Percentiles rank a stretch among this genome's conserved stretches.
Evolutionary conservation across 2,888 invertebrate species (phyloP).

Genomic region (Rugalucina vietnamica): DNA sequence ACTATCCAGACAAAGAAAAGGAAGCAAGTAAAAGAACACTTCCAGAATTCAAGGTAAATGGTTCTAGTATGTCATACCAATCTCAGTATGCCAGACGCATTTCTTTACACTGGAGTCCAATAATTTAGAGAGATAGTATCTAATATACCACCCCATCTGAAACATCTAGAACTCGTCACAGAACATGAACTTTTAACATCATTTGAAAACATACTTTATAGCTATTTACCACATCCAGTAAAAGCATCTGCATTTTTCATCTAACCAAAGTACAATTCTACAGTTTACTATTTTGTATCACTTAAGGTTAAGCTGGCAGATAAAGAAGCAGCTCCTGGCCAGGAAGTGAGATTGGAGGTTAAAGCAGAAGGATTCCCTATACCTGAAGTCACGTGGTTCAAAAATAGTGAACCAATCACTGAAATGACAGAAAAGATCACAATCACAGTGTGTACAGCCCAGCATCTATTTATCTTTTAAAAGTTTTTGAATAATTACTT

Average conservation of each 20-base stretch:
- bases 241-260: no score
- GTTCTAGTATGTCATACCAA: no score
- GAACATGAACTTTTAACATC: no score
- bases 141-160: no score
- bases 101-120: neutral
- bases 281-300: no score
- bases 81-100: neutral
- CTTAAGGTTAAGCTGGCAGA: conserved; percentile 49
- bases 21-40: neutral
- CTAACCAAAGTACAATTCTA: no score
- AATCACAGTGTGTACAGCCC: conserved; percentile 46
- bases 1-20: neutral
- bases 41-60: conserved; percentile 9
- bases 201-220: no score
- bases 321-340: conserved; percentile 37
- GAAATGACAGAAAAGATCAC: conserved; percentile 50
- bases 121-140: no score
- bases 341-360: conserved; percentile 53
- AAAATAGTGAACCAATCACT: conserved; percentile 50
- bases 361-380: conserved; percentile 49
- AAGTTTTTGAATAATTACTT: no score
- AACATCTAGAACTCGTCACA: no score
- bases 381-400: conserved; percentile 59
- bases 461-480: no score
- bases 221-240: no score